Evolutionary conservation across 37 sponge, comb jelly and placozoan species (phyloP), one percentile per base, ranked within the genome.

Genomic region (Spongia lamella): DNA sequence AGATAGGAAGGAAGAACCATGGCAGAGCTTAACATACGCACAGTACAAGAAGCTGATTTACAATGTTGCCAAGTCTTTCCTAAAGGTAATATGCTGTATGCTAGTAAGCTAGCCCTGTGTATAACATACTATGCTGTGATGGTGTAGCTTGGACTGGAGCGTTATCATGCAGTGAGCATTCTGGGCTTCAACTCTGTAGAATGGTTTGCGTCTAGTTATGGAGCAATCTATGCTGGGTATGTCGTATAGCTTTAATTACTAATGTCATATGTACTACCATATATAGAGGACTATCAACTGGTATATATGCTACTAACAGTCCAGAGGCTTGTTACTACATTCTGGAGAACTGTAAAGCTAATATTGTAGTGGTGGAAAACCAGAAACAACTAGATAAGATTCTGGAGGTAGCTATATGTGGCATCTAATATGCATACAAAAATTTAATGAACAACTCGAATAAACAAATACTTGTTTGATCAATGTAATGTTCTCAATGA

Each of bases 111-210:
- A n/a, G 5, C 7, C 9, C 7, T 43, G 47, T 43, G 5, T 43
- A 43, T 9, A 43, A n/a, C 9, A n/a, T n/a, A n/a, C n/a, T n/a
- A n/a, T n/a, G n/a, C n/a, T n/a, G n/a, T n/a, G n/a, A n/a, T n/a
- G n/a, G n/a, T n/a, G n/a, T 49, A 93, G 91, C 82, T 89, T 53
- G 90, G 87, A 1, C 56, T 93, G 26, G 78, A 90, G 49, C 82
- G 63, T 16, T 79, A 70, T 37, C 71, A 72, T 56, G 69, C 66
- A 26, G 92, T 94, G 7, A 57, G 77, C 38, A 84, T 94, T 62
- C 34, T 94, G 37, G 95, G 95, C 7, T 86, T 87, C 63, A 94
- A 84, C 63, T 79, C n/a, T n/a, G n/a, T n/a, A n/a, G n/a, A n/a
- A n/a, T n/a, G n/a, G n/a, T n/a, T n/a, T n/a, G n/a, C n/a, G n/a